A percentile compares a stretch with the other conserved stretches of the same genome.
These are phyloP conservation scores for Mellivora capensis DNA, from an alignment of 2,113 vertebrate genomes.

Conservation along the genomic window DNA sequence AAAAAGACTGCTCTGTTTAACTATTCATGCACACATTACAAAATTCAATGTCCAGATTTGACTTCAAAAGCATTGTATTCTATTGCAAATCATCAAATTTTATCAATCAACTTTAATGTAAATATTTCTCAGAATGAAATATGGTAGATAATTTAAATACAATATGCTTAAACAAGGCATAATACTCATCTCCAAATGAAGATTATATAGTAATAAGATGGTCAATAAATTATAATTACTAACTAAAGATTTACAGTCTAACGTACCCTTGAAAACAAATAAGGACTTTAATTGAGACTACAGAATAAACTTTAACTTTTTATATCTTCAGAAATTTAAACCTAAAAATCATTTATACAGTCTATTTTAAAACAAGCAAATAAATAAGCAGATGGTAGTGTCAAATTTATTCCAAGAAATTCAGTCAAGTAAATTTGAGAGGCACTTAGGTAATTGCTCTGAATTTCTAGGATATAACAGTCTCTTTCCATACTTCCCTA, in stretches of 20 bases:
- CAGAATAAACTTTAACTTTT: conserved; percentile 31
- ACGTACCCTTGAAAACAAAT: conserved; percentile 60
- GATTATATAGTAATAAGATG: conserved; percentile 46
- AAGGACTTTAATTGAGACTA: conserved; percentile 51
- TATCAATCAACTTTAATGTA: conserved; percentile 44
- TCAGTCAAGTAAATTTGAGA: neutral
- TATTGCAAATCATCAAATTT: conserved; percentile 50
- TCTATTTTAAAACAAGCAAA: conserved; percentile 17
- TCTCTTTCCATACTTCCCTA: neutral
- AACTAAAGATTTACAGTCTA: conserved; percentile 65
- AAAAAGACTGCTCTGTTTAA: neutral
- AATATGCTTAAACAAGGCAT: conserved; percentile 36
- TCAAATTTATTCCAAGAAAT: conserved; percentile 34
- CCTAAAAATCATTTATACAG: conserved; percentile 3
- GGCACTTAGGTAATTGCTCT: neutral
- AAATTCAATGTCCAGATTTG: conserved; percentile 28
- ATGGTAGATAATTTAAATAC: conserved; percentile 67
- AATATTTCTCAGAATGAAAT: conserved; percentile 61
- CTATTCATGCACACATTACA: conserved; percentile 9
- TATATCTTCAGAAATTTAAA: neutral
- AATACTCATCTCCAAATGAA: conserved; percentile 64
- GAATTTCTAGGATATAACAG: neutral
- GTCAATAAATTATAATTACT: conserved; percentile 63
- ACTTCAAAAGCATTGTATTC: conserved; percentile 9
- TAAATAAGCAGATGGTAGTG: neutral